Conservation (phyloP, 2,888 invertebrate species). For the Lithophane ornitopus region DNA sequence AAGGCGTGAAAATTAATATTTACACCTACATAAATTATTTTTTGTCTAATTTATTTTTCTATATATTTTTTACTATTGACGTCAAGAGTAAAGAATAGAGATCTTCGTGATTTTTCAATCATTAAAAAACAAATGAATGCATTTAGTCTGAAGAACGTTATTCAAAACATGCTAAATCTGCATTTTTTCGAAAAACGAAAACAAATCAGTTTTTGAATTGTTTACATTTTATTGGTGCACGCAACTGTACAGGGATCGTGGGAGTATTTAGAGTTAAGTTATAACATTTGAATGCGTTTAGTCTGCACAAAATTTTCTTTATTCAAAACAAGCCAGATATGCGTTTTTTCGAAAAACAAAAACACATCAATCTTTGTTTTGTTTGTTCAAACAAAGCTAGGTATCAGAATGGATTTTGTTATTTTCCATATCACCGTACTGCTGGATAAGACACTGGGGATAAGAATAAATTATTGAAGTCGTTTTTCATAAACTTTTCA, state of each 20-base stretch:
- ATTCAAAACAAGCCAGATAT: neutral
- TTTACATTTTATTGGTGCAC: too few relatives aligned
- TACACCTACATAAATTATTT: too few relatives aligned
- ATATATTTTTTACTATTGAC: too few relatives aligned
- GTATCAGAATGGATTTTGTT: neutral
- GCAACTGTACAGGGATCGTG: too few relatives aligned
- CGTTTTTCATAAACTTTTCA: neutral
- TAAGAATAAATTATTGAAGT: neutral
- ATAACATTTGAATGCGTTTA: neutral
- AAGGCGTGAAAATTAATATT: too few relatives aligned
- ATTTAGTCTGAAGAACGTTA: neutral
- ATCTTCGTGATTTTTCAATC: neutral
- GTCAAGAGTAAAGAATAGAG: neutral
- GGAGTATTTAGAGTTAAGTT: too few relatives aligned
- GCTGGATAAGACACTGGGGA: neutral
- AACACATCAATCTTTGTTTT: neutral
- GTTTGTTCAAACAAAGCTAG: neutral
- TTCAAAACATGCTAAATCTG: neutral
- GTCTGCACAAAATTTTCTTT: neutral
- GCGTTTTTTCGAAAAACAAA: neutral
- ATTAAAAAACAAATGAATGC: conserved; percentile 3
- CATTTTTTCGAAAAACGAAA: neutral
- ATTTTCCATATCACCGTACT: neutral
- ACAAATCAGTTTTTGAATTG: neutral
- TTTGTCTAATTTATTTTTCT: too few relatives aligned